A percentile compares a stretch with the other conserved stretches of the same genome.
These are phyloP conservation scores for Pelusios castaneus DNA, from an alignment of 2,113 vertebrate genomes.

Conservation along the genomic window DNA sequence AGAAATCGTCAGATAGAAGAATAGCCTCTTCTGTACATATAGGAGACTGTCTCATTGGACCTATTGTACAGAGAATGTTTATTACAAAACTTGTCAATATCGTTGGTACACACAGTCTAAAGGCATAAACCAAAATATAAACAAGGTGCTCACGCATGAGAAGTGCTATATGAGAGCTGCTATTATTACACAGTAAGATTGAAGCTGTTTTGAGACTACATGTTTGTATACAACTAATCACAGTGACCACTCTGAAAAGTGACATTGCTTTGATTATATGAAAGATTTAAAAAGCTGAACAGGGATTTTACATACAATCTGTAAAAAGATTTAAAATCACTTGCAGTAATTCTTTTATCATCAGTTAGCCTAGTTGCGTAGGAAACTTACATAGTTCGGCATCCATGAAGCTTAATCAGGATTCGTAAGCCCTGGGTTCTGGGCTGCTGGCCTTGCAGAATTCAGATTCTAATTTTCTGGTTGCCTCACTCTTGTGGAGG, in stretches of 20 bases:
- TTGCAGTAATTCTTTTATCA: not conserved
- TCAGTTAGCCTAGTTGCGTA: not conserved
- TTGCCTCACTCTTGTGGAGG: not conserved
- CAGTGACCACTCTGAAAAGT: not conserved
- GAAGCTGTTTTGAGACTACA: not conserved
- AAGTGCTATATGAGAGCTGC: not conserved
- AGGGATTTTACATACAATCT: not conserved
- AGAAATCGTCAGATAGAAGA: slow-evolving; percentile 42
- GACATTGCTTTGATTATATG: not conserved
- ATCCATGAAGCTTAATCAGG: not conserved
- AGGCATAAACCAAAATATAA: not conserved
- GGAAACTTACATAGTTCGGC: not conserved
- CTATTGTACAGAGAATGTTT: not conserved
- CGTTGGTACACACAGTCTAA: not conserved
- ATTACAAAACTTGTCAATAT: slow-evolving; percentile 34
- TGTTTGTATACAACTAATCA: not conserved
- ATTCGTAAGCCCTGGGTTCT: not conserved
- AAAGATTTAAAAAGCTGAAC: not conserved
- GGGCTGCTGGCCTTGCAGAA: accelerated
- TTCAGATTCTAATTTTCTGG: not conserved
- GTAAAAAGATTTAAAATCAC: not conserved
- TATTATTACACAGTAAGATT: not conserved
- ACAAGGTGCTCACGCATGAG: not conserved
- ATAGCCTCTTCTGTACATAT: slow-evolving; percentile 12
- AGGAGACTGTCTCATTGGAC: slow-evolving; percentile 43